Evolutionary conservation across 2,113 vertebrate species (phyloP).

Genomic region (Willisornis vidua): DNA sequence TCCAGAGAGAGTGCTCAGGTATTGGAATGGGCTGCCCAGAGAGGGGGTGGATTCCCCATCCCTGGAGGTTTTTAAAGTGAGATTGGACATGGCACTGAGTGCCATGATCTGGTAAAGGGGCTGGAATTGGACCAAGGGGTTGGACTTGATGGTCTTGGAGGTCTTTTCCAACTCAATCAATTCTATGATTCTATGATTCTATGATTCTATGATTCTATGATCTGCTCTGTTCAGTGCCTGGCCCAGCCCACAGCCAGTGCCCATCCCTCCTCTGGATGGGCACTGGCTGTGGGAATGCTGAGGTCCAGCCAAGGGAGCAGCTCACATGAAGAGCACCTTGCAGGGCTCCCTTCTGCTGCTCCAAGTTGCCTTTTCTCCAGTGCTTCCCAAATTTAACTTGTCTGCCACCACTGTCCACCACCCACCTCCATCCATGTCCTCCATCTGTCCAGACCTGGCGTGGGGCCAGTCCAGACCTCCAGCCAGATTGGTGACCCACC

Average conservation of each 20-base stretch:
- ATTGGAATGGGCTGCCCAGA: too few species aligned
- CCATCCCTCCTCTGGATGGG: not conserved
- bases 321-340: accelerated
- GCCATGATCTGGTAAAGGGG: too few species aligned
- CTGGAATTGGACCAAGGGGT: too few species aligned
- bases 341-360: not conserved
- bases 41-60: too few species aligned
- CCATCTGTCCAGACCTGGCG: accelerated
- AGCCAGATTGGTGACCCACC: too few species aligned
- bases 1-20: too few species aligned
- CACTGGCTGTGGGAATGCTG: not conserved
- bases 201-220: too few species aligned
- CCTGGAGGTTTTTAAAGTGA: too few species aligned
- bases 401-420: not conserved
- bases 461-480: not conserved
- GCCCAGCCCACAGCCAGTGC: accelerated
- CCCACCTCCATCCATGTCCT: not conserved
- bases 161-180: too few species aligned
- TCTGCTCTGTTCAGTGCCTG: not conserved
- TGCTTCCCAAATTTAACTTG: not conserved
- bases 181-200: too few species aligned
- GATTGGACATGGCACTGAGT: too few species aligned
- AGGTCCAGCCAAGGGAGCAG: not conserved
- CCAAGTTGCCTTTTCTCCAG: not conserved
- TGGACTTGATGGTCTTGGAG: too few species aligned